phyloP scores from a whole-genome alignment of 2,888 invertebrate species.

The Acronicta aceris region DNA sequence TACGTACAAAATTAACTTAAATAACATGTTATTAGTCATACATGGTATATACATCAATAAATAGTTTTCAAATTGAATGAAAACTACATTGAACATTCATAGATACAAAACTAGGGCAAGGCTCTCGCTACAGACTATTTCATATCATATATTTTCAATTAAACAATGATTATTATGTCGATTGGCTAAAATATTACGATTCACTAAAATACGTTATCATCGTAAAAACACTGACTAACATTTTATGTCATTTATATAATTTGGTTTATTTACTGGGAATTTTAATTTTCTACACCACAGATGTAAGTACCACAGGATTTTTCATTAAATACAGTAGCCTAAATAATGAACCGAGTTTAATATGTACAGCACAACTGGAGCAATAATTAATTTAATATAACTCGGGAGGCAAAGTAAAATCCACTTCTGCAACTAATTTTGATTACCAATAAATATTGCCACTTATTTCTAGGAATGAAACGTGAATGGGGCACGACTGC shows the following conservation, averaged over 20 bases:
- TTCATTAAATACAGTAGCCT: constrained; percentile 10
- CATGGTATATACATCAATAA: constrained; percentile 69
- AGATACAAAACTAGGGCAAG: constrained; percentile 56
- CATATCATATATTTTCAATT: constrained; percentile 43
- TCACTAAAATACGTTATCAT: constrained; percentile 24
- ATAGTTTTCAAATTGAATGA: constrained; percentile 78
- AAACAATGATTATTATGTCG: constrained; percentile 46
- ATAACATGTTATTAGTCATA: constrained; percentile 54
- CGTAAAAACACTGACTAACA: constrained; percentile 35
- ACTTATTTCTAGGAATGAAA: constrained; percentile 22
- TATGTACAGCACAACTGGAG: constrained; percentile 19
- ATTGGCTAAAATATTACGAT: constrained; percentile 46
- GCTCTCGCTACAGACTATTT: constrained; percentile 30
- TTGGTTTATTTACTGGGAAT: constrained; percentile 31
- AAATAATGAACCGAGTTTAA: constrained; percentile 1
- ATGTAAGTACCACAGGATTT: constrained; percentile 42
- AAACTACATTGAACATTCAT: constrained; percentile 77
- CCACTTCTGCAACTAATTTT: neutral
- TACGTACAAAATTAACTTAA: constrained; percentile 52
- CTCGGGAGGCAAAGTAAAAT: neutral
- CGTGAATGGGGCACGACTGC: constrained; percentile 59
- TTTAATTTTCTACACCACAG: constrained; percentile 39
- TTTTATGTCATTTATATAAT: constrained; percentile 32
- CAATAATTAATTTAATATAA: too few species aligned
- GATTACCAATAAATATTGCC: constrained; percentile 13